Conservation (phyloP, 2,113 vertebrate genomes). For the Microtus oregoni region DNA sequence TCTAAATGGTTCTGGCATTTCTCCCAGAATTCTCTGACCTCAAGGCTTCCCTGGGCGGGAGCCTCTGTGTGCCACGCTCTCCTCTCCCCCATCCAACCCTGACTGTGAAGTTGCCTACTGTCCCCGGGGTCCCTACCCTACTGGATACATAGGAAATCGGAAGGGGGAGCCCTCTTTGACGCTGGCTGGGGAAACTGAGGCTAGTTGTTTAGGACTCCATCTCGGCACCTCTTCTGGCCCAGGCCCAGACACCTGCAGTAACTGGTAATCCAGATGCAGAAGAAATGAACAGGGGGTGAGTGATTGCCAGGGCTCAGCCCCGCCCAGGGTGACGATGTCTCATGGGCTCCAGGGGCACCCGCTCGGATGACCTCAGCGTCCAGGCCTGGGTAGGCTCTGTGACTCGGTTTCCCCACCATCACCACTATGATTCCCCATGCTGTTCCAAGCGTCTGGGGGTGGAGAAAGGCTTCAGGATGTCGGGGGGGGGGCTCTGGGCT, state of each 20-base stretch:
- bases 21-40: not conserved
- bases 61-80: not conserved
- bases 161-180: not conserved
- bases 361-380: not conserved
- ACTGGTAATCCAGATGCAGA: not conserved
- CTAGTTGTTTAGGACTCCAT: accelerated
- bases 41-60: not conserved
- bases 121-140: too few relatives aligned
- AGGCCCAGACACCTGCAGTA: not conserved
- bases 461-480: not conserved
- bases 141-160: not conserved
- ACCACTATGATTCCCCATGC: accelerated
- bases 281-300: not conserved
- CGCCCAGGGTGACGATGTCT: accelerated
- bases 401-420: not conserved
- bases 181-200: not conserved
- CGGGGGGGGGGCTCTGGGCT: not conserved
- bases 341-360: accelerated
- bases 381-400: accelerated
- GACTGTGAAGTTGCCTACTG: not conserved
- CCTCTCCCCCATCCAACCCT: not conserved
- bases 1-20: too few relatives aligned
- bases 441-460: not conserved
- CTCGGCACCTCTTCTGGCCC: not conserved
- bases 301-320: not conserved